Evolutionary conservation across 2,113 vertebrate genomes (phyloP).

Genomic region (Merops nubicus): DNA sequence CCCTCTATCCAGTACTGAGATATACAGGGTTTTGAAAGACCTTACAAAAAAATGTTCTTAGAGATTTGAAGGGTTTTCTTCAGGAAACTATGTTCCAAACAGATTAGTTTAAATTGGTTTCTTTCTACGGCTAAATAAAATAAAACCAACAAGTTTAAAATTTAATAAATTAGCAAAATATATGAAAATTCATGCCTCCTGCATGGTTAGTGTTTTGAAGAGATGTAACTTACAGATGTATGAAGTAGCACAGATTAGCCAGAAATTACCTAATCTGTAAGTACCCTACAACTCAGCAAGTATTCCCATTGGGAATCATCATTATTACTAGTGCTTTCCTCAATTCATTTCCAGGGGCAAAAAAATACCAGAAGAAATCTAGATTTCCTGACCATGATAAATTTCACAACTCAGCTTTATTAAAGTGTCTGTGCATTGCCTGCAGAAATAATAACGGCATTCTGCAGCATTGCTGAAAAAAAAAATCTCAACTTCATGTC

Average conservation of each 20-base stretch:
- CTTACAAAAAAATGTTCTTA: neutral
- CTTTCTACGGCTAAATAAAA: neutral
- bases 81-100: neutral
- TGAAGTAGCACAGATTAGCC: neutral
- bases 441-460: neutral
- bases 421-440: neutral
- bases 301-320: neutral
- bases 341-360: neutral
- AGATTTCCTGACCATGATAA: neutral
- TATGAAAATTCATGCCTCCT: neutral
- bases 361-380: neutral
- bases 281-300: neutral
- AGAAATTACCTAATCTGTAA: neutral
- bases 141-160: neutral
- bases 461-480: neutral
- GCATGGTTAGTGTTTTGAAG: neutral
- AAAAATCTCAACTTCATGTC: fast-evolving
- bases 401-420: neutral
- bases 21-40: neutral
- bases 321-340: neutral
- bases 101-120: neutral
- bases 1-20: neutral
- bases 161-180: neutral
- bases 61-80: neutral
- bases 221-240: neutral